Conservation (phyloP, 2,888 invertebrate genomes). For the Malacosoma neustria region DNA sequence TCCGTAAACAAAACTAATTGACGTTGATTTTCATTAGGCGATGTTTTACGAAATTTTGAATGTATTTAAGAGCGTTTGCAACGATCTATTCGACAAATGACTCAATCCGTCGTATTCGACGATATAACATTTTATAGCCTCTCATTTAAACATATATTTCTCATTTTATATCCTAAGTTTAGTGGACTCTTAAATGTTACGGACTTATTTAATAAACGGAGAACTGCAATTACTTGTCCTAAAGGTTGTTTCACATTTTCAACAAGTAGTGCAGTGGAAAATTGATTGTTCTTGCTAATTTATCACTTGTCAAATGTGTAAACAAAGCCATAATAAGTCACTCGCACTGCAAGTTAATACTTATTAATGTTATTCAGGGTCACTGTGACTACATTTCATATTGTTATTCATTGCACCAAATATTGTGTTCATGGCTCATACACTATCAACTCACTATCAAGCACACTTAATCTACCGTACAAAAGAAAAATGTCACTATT, state of each 20-base stretch:
- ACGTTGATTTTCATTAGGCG: too few species aligned
- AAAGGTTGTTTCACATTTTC: too few species aligned
- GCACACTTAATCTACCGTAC: conserved; percentile 16
- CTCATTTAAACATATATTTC: conserved; percentile 24
- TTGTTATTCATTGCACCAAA: conserved; percentile 41
- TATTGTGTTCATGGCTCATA: conserved; percentile 17
- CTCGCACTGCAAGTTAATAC: background rate
- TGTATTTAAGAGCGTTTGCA: too few species aligned
- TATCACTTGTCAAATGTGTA: too few species aligned
- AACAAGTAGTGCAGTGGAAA: too few species aligned
- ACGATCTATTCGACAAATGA: too few species aligned
- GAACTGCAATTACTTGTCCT: background rate
- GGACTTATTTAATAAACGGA: background rate
- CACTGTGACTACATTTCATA: conserved; percentile 45
- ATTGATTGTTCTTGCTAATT: too few species aligned
- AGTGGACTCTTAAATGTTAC: background rate
- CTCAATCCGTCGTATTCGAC: too few species aligned
- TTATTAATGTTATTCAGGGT: conserved; percentile 31
- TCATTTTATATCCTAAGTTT: background rate
- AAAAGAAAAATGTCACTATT: background rate
- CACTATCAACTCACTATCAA: conserved; percentile 17
- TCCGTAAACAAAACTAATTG: too few species aligned
- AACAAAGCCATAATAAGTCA: too few species aligned
- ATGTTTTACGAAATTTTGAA: too few species aligned
- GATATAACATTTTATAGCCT: conserved; percentile 25